Evolutionary conservation across 2,113 vertebrate species (phyloP).

Genomic region (Spermophilus dauricus): DNA sequence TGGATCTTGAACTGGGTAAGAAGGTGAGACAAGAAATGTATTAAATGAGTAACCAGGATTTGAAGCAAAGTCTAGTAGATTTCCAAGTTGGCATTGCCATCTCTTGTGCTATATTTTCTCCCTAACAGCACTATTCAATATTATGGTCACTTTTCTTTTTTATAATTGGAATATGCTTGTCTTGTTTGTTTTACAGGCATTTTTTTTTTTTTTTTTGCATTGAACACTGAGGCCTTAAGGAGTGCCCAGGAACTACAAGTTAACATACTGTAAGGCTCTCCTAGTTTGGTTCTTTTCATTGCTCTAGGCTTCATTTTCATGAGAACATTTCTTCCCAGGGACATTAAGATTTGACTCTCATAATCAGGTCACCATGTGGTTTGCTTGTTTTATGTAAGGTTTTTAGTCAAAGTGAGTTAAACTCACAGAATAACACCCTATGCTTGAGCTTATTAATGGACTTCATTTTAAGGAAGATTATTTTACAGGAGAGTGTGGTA

Average conservation of each 20-base stretch:
- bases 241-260: background rate
- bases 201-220: background rate
- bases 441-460: constrained; percentile 76
- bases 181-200: background rate
- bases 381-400: constrained; percentile 80
- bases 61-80: background rate
- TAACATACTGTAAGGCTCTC: background rate
- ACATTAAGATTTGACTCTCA: constrained; percentile 73
- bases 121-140: background rate
- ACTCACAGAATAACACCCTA: constrained; percentile 69
- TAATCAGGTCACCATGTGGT: constrained; percentile 79
- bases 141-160: background rate
- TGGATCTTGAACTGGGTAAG: background rate
- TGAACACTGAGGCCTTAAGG: background rate
- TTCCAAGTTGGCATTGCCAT: background rate
- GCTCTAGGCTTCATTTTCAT: constrained; percentile 68
- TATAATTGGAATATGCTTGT: background rate
- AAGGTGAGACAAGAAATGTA: background rate
- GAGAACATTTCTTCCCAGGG: constrained; percentile 47
- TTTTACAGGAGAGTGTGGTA: constrained; percentile 67
- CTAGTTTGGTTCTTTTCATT: constrained; percentile 65
- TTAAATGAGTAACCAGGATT: background rate
- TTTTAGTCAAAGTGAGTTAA: constrained; percentile 79
- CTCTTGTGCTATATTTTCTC: background rate
- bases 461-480: constrained; percentile 74